phyloP scores from a whole-genome alignment of 1,140 invertebrate species.

The Wasmannia auropunctata region DNA sequence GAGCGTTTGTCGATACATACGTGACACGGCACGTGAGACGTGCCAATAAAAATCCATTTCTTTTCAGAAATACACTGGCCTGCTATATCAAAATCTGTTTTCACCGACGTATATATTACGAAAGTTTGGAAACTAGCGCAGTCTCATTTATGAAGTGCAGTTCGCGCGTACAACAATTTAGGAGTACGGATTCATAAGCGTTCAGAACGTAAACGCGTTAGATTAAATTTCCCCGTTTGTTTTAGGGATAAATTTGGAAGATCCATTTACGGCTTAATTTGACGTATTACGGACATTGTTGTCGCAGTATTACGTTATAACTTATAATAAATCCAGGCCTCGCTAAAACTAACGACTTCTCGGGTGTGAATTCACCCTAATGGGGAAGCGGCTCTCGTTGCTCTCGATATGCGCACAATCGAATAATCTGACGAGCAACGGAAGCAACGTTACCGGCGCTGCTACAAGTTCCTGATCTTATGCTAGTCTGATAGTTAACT shows the following conservation, averaged over 20 bases:
- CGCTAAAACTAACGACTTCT: constrained; percentile 13
- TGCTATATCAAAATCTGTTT: constrained; percentile 39
- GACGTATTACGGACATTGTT: constrained; percentile 41
- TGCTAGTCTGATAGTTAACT: constrained; percentile 55
- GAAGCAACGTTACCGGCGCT: constrained; percentile 41
- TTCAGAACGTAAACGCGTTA: constrained; percentile 28
- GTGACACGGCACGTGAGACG: not conserved
- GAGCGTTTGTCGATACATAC: not conserved
- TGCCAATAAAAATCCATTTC: constrained; percentile 15
- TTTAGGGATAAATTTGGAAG: constrained; percentile 24
- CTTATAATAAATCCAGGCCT: constrained; percentile 25
- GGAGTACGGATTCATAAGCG: constrained; percentile 38
- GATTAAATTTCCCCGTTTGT: constrained; percentile 47
- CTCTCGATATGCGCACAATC: constrained; percentile 55
- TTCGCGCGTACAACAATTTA: constrained; percentile 44
- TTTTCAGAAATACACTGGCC: not conserved
- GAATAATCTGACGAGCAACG: constrained; percentile 57
- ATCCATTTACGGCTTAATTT: constrained; percentile 49
- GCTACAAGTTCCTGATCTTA: constrained; percentile 48
- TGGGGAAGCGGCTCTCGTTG: constrained; percentile 46
- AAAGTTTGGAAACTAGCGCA: constrained; percentile 39
- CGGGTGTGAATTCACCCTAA: constrained; percentile 45
- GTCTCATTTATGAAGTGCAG: constrained; percentile 43
- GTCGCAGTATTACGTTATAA: constrained; percentile 12
- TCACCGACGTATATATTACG: constrained; percentile 43